Percentiles rank a stretch among this genome's conserved stretches.
Evolutionary conservation across 1,140 invertebrate genomes (phyloP).

Genomic region (Ceratosolen fusciceps): DNA sequence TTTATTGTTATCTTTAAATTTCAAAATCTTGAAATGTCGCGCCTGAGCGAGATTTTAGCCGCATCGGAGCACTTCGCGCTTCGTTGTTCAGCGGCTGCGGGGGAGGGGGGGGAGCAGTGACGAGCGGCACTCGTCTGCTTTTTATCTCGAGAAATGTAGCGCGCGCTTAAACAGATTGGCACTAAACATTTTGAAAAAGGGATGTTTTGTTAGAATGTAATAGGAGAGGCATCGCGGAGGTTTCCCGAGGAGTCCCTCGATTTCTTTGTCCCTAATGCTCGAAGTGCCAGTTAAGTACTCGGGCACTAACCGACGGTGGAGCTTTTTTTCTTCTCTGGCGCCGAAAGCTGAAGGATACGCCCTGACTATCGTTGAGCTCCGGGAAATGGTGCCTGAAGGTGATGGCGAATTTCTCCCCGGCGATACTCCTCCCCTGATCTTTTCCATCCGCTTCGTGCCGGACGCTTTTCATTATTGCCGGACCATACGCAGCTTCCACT

Average conservation of each 20-base stretch:
- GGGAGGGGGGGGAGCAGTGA: neutral
- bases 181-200: neutral
- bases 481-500: too few species aligned
- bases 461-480: too few species aligned
- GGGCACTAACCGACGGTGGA: neutral
- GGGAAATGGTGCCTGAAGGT: too few species aligned
- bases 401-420: too few species aligned
- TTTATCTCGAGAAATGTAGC: neutral
- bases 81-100: neutral
- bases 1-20: too few species aligned
- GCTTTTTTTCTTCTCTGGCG: neutral
- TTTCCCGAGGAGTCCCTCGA: neutral
- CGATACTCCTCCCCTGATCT: too few species aligned
- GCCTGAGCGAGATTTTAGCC: too few species aligned
- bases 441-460: too few species aligned
- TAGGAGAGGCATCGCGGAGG: neutral
- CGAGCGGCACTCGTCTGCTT: neutral
- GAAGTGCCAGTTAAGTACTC: neutral
- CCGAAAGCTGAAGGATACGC: neutral
- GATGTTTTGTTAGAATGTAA: neutral
- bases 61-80: neutral
- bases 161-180: neutral
- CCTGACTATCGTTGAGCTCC: too few species aligned
- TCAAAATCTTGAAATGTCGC: too few species aligned
- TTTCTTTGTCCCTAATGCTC: neutral